Base-by-base conservation (phyloP, 2,888 invertebrate species). In the Coremacera marginata region DNA sequence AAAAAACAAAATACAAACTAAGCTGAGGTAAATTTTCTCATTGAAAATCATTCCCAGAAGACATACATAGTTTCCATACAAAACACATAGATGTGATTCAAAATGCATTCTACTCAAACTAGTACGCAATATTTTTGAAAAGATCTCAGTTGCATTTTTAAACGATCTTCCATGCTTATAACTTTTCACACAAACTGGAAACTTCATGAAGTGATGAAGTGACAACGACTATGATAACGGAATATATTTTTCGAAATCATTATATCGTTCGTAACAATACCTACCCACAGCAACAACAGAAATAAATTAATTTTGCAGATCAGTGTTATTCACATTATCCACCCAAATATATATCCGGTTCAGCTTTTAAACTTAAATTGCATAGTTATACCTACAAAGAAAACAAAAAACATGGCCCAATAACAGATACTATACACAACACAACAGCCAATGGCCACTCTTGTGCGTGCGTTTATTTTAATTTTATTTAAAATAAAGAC, bases 311-410 rank as follows among this genome's bases (percentile, higher is more conserved):
- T n/a, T 57, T 37, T 71, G 37, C 55, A 37, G 22, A 44, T 31
- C 57, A 57, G 57, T 71, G 57, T 71, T 71, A 55, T 57, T 37
- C 19, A 57, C n/a, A 37, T 44, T 25, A 71, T 44, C 44, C 44
- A 44, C 60, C 44, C 71, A 34, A 44, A 60, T 19, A 60, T 67
- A 67, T n/a, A 67, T 51, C 68, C 51, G n/a, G 34, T 34, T 55
- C 74, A 74, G 74, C 65, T 74, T 74, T 44, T 74, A 67, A 65
- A 55, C 51, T 67, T 67, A 22, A 52, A 44, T 74, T 67, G 74
- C 74, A 51, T 67, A 37, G 51, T 44, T 34, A 65, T 25, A 27
- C 14, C 34, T 5, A 71, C 8, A 16, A 51, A 34, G 52, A 60
- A 63, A n/a, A 71, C 8, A 16, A 51, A 34, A 68, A 60, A 25